Conservation (phyloP, 64 coral and sea anemone species). For the Stylophora pistillata region DNA sequence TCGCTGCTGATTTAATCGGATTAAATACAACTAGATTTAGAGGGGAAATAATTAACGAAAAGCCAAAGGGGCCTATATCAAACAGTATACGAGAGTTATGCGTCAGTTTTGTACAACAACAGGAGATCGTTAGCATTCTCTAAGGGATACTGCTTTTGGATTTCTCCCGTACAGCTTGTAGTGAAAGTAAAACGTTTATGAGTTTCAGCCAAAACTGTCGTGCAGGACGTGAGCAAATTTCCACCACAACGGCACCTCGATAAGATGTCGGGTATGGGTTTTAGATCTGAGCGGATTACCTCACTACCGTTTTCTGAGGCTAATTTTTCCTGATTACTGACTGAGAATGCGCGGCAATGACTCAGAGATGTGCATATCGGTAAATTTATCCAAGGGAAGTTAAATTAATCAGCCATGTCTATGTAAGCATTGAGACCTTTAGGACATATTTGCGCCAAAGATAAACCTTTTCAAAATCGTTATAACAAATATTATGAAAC, state of each 20-base stretch:
- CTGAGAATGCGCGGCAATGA: background rate
- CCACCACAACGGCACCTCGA: background rate
- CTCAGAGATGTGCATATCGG: background rate
- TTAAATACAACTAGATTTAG: background rate
- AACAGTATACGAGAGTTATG: background rate
- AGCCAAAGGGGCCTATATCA: background rate
- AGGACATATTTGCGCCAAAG: background rate
- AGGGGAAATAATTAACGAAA: background rate
- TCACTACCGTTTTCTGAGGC: background rate
- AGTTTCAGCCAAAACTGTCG: background rate
- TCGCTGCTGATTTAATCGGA: background rate
- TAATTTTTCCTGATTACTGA: background rate
- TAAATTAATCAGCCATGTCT: background rate
- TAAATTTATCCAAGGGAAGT: background rate
- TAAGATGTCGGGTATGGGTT: background rate
- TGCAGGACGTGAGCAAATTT: background rate
- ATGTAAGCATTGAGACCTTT: background rate
- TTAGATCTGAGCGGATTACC: background rate
- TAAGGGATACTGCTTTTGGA: too few relatives aligned
- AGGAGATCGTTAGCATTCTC: background rate
- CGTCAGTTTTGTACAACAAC: background rate
- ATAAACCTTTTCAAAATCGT: background rate
- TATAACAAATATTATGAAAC: background rate
- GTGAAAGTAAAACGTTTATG: too few relatives aligned
- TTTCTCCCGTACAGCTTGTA: too few relatives aligned